Evolutionary conservation across 2,888 invertebrate species (phyloP).

Genomic region (Perithous albicinctus): DNA sequence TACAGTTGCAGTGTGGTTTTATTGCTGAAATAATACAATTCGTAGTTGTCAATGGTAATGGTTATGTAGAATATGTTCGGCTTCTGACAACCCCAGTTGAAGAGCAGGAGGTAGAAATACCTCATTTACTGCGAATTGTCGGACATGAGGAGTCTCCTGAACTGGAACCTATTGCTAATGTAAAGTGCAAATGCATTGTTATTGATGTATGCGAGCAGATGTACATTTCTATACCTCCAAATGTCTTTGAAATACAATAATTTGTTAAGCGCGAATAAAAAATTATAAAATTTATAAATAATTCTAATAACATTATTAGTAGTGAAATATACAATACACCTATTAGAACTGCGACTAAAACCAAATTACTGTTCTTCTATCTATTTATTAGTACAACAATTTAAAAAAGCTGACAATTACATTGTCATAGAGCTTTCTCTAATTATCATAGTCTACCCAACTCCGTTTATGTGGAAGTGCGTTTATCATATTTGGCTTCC

Average conservation of each 20-base stretch:
- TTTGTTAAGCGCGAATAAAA: neutral
- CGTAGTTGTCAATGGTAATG: conserved; percentile 4
- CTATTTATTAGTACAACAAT: no score
- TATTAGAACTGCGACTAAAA: no score
- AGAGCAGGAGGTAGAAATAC: conserved; percentile 24
- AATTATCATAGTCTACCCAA: no score
- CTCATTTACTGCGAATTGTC: conserved; percentile 30
- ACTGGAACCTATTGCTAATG: conserved; percentile 25
- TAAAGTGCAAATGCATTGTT: conserved; percentile 33
- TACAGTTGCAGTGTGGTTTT: conserved; percentile 33
- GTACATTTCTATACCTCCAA: conserved; percentile 37
- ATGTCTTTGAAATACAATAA: conserved; percentile 37
- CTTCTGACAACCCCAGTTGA: conserved; percentile 9
- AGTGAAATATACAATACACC: no score
- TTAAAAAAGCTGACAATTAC: no score
- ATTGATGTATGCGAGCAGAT: conserved; percentile 28
- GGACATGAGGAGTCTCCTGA: conserved; percentile 17
- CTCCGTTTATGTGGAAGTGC: no score
- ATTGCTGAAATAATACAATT: conserved; percentile 32
- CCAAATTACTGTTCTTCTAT: no score
- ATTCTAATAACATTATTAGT: no score
- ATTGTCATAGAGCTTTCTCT: no score
- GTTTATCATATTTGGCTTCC: no score
- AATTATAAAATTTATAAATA: neutral
- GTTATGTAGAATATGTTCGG: conserved; percentile 25